Base-by-base conservation (phyloP, 2,888 invertebrate species). In the Ochropacha duplaris region DNA sequence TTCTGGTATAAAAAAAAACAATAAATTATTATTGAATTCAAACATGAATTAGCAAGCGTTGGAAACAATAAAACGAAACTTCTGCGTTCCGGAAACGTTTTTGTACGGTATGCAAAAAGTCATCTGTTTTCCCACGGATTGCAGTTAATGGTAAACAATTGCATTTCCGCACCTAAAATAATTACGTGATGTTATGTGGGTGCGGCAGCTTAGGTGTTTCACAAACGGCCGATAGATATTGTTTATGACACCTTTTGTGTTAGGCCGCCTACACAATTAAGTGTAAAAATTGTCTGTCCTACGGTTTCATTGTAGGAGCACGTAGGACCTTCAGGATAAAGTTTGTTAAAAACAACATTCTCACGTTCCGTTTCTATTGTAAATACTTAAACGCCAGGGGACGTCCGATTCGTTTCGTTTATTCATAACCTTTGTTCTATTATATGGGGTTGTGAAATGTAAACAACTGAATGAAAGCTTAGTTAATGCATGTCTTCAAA, bases 131-230 rank as follows among this genome's bases (percentile, higher is more conserved):
- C 91, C 88, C 92, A 91, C 90, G 88, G 77, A 62, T 68, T 68
- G 63, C 68, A 79, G 76, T 71, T 76, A 76, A 79, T 80, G 55
- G 76, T 75, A 12, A 81, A 84, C 85, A 88, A 90, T 90, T 87
- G 86, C 86, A 84, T 86, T 87, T 83, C 78, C 81, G 79, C 78
- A 73, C 78, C 81, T 80, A 82, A 86, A 84, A 79, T 83, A 78
- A 84, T 87, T 86, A 90, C 92, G 92, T 92, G 92, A 90, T 88
- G 84, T 78, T 86, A 85, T 85, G 86, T 86, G 74, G 83, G 84
- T 81, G 79, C 69, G 72, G 74, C 83, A 84, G 91, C 90, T 92
- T 90, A 90, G 77, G 76, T 68, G 80, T 44, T 19, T 78, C 76
- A 75, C 72, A 68, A 71, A 71, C 68, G 58, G 75, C 76, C 76